Evolutionary conservation across 2,888 invertebrate species (phyloP).

Genomic region (Theretra japonica): DNA sequence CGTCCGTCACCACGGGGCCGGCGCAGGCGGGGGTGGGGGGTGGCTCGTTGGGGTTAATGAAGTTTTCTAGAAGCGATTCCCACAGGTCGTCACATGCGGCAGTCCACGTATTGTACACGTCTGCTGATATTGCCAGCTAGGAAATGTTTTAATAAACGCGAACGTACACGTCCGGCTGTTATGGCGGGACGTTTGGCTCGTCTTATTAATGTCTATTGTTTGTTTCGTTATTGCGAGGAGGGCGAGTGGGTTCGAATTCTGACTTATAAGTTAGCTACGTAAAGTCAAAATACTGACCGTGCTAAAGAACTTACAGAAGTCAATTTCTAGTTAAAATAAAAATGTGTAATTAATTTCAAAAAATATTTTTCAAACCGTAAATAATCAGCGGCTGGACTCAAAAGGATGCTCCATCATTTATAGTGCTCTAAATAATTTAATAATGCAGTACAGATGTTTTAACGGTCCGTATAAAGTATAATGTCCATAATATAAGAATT

Average conservation of each 20-base stretch:
- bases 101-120: constrained; percentile 81
- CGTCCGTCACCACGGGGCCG: constrained; percentile 64
- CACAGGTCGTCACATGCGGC: constrained; percentile 84
- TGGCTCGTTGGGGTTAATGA: constrained; percentile 76
- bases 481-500: constrained; percentile 29
- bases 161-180: constrained; percentile 65
- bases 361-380: background rate
- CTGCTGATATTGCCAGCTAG: constrained; percentile 77
- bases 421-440: constrained; percentile 21
- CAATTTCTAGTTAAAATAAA: background rate
- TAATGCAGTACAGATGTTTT: constrained; percentile 22
- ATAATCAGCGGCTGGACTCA: constrained; percentile 5
- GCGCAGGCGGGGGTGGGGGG: constrained; percentile 44
- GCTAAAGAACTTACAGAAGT: no score
- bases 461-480: background rate
- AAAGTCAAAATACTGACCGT: background rate
- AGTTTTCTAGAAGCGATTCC: constrained; percentile 85
- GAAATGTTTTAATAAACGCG: constrained; percentile 84
- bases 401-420: constrained; percentile 7
- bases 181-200: constrained; percentile 64
- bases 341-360: background rate
- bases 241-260: constrained; percentile 5
- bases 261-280: background rate
- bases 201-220: constrained; percentile 84
- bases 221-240: constrained; percentile 74